Evolutionary conservation across 2,797 vertebrate genomes (phyloP).

Genomic region (Pachyuromys duprasi): DNA sequence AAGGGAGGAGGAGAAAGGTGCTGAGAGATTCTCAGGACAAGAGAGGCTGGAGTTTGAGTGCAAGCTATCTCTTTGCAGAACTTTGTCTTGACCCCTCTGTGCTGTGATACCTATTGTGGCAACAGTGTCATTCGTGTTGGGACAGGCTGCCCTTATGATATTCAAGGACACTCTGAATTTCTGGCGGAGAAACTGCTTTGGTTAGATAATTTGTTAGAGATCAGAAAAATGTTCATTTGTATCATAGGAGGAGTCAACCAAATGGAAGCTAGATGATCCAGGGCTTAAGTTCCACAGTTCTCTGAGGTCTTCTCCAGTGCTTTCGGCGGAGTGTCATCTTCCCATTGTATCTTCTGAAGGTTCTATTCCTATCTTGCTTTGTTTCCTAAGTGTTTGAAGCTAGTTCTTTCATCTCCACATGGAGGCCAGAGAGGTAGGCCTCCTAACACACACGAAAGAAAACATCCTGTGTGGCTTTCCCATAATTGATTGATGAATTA

Average conservation of each 20-base stretch:
- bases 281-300: background rate
- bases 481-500: constrained; percentile 60
- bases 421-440: no score
- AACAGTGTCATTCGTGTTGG: background rate
- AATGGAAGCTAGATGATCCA: background rate
- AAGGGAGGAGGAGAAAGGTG: background rate
- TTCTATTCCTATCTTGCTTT: constrained; percentile 4
- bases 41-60: background rate
- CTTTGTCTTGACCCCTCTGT: background rate
- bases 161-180: background rate
- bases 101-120: background rate
- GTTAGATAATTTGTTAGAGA: background rate
- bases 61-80: background rate
- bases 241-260: background rate
- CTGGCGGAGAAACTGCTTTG: background rate
- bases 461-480: constrained; percentile 12
- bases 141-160: background rate
- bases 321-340: background rate
- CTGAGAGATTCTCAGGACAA: background rate
- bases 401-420: background rate
- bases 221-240: background rate
- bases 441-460: constrained; percentile 64
- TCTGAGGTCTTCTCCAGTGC: background rate
- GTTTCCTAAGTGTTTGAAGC: background rate
- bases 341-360: background rate